Percentiles rank a stretch among this genome's conserved stretches.
These are phyloP conservation scores for Hemicrepidius hirtus DNA, from an alignment of 2,888 invertebrate genomes.

Conservation along the genomic window DNA sequence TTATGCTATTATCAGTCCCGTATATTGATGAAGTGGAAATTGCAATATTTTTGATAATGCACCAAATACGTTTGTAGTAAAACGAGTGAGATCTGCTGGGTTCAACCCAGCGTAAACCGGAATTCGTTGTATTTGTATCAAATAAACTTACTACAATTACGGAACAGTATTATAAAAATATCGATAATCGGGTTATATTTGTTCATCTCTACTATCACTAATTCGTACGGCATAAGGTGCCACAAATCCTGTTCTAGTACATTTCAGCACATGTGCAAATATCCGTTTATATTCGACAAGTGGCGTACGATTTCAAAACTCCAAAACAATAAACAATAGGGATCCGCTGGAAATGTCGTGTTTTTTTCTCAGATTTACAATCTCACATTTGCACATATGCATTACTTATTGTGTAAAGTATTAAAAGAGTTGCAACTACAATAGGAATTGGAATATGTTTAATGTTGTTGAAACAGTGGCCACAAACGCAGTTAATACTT, in stretches of 20 bases:
- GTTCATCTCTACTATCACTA: too few species aligned
- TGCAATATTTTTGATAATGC: too few species aligned
- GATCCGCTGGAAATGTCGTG: constrained; percentile 54
- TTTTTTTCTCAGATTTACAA: constrained; percentile 49
- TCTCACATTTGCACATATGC: constrained; percentile 48
- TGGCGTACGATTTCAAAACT: constrained; percentile 45
- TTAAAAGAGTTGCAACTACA: constrained; percentile 26
- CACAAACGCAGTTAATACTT: constrained; percentile 14
- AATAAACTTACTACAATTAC: too few species aligned
- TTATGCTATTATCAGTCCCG: too few species aligned
- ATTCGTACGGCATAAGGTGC: neutral
- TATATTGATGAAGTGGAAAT: too few species aligned
- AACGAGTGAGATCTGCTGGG: too few species aligned
- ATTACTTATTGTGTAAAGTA: constrained; percentile 39
- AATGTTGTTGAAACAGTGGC: constrained; percentile 19
- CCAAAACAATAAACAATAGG: constrained; percentile 54
- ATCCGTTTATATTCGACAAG: constrained; percentile 48
- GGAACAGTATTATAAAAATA: too few species aligned
- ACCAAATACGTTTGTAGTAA: too few species aligned
- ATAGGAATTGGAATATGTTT: constrained; percentile 24
- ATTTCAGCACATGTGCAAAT: constrained; percentile 35
- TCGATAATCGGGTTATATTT: too few species aligned
- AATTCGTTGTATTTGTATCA: too few species aligned
- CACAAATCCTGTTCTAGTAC: constrained; percentile 12
- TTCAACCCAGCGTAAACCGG: too few species aligned